Evolutionary conservation across 2,113 vertebrate genomes (phyloP), one percentile per base, ranked within the genome.

Genomic region (Hippocampus mohnikei): DNA sequence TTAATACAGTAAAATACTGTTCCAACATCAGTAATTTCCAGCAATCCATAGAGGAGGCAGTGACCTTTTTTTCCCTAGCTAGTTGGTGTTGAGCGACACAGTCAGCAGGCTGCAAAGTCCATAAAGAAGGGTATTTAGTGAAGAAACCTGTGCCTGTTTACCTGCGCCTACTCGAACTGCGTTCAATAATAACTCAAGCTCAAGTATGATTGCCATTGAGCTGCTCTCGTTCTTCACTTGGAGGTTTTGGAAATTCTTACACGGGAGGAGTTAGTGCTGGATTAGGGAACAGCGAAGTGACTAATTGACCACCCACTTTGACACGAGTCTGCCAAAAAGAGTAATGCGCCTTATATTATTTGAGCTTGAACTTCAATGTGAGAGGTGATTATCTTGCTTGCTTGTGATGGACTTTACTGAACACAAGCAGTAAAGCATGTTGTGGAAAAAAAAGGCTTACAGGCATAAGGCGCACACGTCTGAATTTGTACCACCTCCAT

Each of bases 231-330:
- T 68, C 78, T 21, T 66, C 41, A 46, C 62, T 65, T 40, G 68
- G 74, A 83, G 66, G 73, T 71, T 76, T 78, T 52, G 40, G 71
- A 50, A 72, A 80, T 67, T 6, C 20, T 50, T 58, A 25, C 13
- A 75, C 67, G 62, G 67, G 73, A 74, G 74, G 80, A 68, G 55
- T 70, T 41, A 40, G 61, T 37, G 56, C 72, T 68, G 73, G 70
- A 69, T 74, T 61, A 67, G 46, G 64, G 46, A 15, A 74, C 48
- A 67, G 68, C 21, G 27, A 60, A 67, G 73, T 67, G 71, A 83
- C 68, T 76, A 70, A 84, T 76, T 79, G 78, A 78, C 83, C 75
- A 75, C 72, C 79, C 64, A 62, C 69, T 79, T 66, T n/a, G 75
- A 64, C 60, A 41, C 56, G 66, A 66, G 58, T 48, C 76, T 0